Base-by-base conservation (phyloP, 2,113 vertebrate species). In the Apteryx mantelli region DNA sequence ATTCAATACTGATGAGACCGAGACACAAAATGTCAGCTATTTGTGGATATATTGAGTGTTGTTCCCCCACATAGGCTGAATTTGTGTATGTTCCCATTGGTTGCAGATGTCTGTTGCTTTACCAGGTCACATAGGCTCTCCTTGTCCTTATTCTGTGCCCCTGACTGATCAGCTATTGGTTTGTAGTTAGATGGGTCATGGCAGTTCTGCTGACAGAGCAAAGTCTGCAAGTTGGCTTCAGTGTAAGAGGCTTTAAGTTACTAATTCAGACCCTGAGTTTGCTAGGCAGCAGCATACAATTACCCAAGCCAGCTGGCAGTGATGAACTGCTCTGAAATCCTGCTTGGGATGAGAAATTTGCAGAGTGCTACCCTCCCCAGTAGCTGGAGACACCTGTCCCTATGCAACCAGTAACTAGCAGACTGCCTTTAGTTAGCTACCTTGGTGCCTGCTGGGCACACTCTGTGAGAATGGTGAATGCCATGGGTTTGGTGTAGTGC, bases 71-170 rank as follows among this genome's bases (percentile, higher is more conserved):
- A 1, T 3, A 7, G 22, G 7, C 65, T 82, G 52, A 55, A 13
- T 15, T 30, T 24, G 11, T 9, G 13, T 34, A 30, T 15, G 21
- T 5, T 30, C 13, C 26, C 55, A 56, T 16, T 56, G 55, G 26
- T 38, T 86, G 46, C 36, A 1, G 1, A 9, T 17, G 65, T 34
- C 28, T n/a, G 5, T 3, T 50, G 26, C 82, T 63, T n/a, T 40
- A 21, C 32, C 22, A 50, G 7, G 8, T 53, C 79, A 58, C 21
- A 5, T 6, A 8, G 9, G 13, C 25, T 60, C 78, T 69, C 42
- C n/a, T 5, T 60, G 11, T 24, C 66, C 34, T 9, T 80, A 28
- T 12, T 68, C 12, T 17, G 1, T 0, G 2, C 28, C 16, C 8
- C 4, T 8, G 30, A 6, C 19, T 46, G 11, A 32, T 46, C 42